A percentile compares a stretch with the other conserved stretches of the same genome.
These are phyloP conservation scores for Recurvirostra avosetta DNA, from an alignment of 2,113 vertebrate species.

Conservation along the genomic window DNA sequence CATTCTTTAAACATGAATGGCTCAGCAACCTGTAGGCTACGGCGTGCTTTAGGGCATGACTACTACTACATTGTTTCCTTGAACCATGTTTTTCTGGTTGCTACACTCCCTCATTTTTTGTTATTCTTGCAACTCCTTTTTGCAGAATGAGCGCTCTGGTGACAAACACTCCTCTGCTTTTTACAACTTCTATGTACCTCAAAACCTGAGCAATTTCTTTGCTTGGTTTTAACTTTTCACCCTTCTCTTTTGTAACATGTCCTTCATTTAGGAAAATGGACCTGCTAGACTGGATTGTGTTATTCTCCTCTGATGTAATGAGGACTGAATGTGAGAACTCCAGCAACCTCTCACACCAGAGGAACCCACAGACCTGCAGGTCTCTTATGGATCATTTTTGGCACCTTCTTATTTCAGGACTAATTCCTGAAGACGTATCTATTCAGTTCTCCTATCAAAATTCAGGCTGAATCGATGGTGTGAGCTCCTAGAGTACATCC, in stretches of 20 bases:
- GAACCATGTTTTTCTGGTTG: neutral
- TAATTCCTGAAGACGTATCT: neutral
- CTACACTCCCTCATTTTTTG: neutral
- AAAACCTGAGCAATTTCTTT: neutral
- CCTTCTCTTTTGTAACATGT: neutral
- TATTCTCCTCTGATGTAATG: neutral
- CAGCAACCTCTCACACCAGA: neutral
- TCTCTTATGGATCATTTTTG: neutral
- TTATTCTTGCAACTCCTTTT: neutral
- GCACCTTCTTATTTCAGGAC: neutral
- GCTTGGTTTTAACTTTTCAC: neutral
- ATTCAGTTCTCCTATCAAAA: neutral
- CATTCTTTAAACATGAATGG: neutral
- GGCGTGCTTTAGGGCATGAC: neutral
- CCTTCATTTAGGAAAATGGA: neutral
- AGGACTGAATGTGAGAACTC: neutral
- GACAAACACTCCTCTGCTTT: neutral
- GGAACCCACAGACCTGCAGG: neutral
- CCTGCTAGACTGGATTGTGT: neutral
- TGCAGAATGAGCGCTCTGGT: neutral
- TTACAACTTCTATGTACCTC: neutral
- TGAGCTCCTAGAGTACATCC: neutral
- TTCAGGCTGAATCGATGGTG: rapidly evolving
- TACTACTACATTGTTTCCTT: neutral
- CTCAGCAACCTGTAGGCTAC: neutral